Conservation (phyloP, 1,140 invertebrate genomes). For the Physella acuta region DNA sequence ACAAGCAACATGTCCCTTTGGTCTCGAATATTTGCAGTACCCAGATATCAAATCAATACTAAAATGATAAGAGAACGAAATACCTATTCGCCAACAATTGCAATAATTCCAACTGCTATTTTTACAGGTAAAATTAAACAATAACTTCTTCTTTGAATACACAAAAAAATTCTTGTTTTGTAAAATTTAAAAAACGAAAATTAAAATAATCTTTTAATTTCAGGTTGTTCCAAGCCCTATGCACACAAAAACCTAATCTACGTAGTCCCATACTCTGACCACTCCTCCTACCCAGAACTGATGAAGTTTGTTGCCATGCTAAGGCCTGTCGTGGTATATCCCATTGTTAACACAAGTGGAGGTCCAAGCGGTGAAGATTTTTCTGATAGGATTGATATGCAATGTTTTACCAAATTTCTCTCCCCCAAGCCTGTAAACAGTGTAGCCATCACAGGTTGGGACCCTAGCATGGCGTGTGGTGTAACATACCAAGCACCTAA, state of each 20-base stretch:
- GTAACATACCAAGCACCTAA: too few relatives aligned
- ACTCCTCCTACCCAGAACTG: conserved; percentile 58
- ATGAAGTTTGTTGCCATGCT: conserved; percentile 55
- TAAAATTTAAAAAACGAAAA: too few relatives aligned
- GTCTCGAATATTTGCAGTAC: conserved; percentile 48
- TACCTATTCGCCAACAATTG: conserved; percentile 44
- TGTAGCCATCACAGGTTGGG: too few relatives aligned
- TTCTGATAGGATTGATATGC: not conserved
- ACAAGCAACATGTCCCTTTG: conserved; percentile 26
- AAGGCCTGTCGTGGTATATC: conserved; percentile 49
- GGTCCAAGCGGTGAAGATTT: not conserved
- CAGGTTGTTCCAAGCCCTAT: too few relatives aligned
- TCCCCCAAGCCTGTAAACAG: too few relatives aligned
- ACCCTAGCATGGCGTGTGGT: too few relatives aligned
- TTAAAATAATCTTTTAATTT: too few relatives aligned
- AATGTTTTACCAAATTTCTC: not conserved
- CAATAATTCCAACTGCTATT: conserved; percentile 56
- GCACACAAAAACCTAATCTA: too few relatives aligned
- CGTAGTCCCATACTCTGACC: conserved; percentile 61
- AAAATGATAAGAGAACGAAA: conserved; percentile 37
- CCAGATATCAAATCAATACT: conserved; percentile 43
- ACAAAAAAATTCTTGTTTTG: too few relatives aligned
- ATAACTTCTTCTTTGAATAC: too few relatives aligned
- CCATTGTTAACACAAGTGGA: conserved; percentile 45
- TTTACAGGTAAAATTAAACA: too few relatives aligned